Base-by-base conservation (phyloP, 2,888 invertebrate genomes). In the Microctonus hyperodae region DNA sequence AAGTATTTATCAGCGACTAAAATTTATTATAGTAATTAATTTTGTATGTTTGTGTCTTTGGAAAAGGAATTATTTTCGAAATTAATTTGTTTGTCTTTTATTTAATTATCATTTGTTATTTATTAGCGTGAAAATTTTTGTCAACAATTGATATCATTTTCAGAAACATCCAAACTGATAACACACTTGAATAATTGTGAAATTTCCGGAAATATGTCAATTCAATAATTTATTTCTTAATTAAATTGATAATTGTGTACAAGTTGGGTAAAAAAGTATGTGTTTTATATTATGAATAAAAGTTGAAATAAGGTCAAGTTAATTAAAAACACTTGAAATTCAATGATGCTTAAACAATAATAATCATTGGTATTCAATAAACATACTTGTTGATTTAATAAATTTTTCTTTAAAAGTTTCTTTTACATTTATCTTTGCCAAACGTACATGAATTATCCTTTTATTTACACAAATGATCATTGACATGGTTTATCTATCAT, bases 301-400 rank as follows among this genome's bases (percentile, higher is more conserved):
- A 16, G 16, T 44, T 20, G 16, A n/a, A 44, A 16, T 44, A 16
- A 16, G 44, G 44, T 16, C 44, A 20, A 1, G 44, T 16, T 44
- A 44, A 44, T 44, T 44, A 16, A 44, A 44, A 44, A 44, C 44
- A 44, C 44, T 44, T 44, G 44, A 44, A 44, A 44, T 44, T 44
- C 44, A 44, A 44, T 44, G 44, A 44, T 44, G 7, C 7, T 44
- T 44, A 44, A 44, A 44, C 7, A 16, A n/a, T 16, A n/a, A 20
- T 44, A 16, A 20, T 44, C 16, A 16, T 16, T 44, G 44, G 1
- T 7, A 44, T 44, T 44, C 44, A 44, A 20, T 44, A n/a, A n/a
- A 13, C 3, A n/a, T 44, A 7, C 16, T 44, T n/a, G n/a, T 37
- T n/a, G 5, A 16, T 16, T 0, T 13, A 1, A 44, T 7, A 28